Conservation (phyloP, 1,140 invertebrate species). For the Arctopsyche grandis region DNA sequence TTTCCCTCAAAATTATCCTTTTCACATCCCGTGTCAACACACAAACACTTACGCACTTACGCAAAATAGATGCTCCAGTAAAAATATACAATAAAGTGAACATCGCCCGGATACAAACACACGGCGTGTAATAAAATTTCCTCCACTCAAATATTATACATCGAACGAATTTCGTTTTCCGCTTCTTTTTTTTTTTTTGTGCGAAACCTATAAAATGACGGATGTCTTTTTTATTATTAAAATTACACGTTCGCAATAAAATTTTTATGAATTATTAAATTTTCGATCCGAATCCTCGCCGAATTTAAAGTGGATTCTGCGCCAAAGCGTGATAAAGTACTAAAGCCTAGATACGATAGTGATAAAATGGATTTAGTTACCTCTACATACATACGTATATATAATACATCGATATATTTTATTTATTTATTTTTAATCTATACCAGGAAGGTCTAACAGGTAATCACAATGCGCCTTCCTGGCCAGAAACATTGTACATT, state of each 20-base stretch:
- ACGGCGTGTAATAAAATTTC: constrained; percentile 1
- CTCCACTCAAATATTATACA: neutral
- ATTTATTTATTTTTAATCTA: too few relatives aligned
- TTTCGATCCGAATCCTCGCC: neutral
- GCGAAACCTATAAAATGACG: neutral
- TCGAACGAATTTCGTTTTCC: neutral
- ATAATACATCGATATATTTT: too few relatives aligned
- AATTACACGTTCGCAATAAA: neutral
- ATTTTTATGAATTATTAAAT: constrained; percentile 8
- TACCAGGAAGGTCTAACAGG: too few relatives aligned
- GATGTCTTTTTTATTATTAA: neutral
- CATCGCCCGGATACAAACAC: neutral
- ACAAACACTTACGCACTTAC: neutral
- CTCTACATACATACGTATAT: too few relatives aligned
- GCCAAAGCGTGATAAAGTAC: too few relatives aligned
- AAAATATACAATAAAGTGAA: constrained; percentile 2
- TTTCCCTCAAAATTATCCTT: constrained; percentile 11
- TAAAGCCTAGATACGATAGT: too few relatives aligned
- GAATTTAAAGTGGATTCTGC: neutral
- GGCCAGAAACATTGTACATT: too few relatives aligned
- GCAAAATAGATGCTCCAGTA: neutral
- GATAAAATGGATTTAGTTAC: too few relatives aligned
- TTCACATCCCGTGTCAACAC: neutral
- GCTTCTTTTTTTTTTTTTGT: neutral
- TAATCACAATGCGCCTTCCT: too few relatives aligned